phyloP scores from a whole-genome alignment of 2,113 vertebrate genomes.

The Syrmaticus mikado region DNA sequence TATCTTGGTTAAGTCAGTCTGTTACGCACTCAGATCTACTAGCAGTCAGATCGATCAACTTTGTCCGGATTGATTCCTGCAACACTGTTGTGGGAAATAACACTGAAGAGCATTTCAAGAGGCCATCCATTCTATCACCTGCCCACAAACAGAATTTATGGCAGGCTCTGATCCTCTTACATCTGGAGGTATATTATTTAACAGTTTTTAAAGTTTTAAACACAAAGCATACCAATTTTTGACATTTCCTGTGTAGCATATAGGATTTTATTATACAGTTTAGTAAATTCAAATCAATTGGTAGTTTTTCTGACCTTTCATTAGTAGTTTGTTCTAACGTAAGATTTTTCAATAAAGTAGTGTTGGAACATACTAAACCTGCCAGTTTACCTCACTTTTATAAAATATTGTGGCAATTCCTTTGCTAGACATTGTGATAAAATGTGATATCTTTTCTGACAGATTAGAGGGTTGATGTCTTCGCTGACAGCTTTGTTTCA shows the following conservation, averaged over 20 bases:
- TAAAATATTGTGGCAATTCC: slow-evolving; percentile 24
- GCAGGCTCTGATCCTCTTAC: neutral
- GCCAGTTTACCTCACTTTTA: neutral
- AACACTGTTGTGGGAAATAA: neutral
- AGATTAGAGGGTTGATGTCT: slow-evolving; percentile 5
- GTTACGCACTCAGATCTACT: neutral
- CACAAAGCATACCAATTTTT: neutral
- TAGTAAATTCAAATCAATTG: slow-evolving; percentile 38
- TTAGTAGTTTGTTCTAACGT: neutral
- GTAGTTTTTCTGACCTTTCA: slow-evolving; percentile 23
- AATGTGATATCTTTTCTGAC: neutral
- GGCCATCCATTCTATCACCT: neutral
- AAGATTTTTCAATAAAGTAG: slow-evolving; percentile 4
- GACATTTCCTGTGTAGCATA: neutral
- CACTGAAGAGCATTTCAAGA: neutral
- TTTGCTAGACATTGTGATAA: neutral
- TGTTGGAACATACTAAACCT: neutral
- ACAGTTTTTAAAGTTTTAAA: neutral
- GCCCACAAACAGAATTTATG: neutral
- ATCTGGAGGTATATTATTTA: neutral
- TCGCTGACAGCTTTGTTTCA: neutral
- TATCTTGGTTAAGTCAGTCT: neutral
- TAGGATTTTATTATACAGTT: neutral
- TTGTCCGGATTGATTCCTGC: neutral
- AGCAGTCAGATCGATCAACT: neutral